Base-by-base conservation (phyloP, 2,888 invertebrate species). In the Cotesia congregata region DNA sequence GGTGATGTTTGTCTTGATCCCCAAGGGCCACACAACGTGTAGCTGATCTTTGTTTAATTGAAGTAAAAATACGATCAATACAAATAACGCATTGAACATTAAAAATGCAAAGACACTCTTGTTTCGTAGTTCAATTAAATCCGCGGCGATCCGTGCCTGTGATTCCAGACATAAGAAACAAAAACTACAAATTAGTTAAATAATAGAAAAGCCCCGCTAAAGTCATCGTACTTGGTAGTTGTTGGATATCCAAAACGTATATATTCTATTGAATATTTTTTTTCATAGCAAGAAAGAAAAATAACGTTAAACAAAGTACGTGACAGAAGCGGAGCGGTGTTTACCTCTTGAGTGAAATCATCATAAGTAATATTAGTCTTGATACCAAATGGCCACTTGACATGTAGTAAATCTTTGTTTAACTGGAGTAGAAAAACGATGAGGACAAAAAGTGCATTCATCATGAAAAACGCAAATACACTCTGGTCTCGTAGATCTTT, bases 71-170 rank as follows among this genome's bases (percentile, higher is more conserved):
- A 99, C 98, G 91, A 98, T 96, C 92, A 99, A 94, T 90, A 98
- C 97, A 94, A 98, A 99, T 90, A 99, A 94, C 91, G 98, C 97
- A 94, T 99, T 99, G 93, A 98, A 95, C 98, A 99, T 98, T 92
- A 98, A 96, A 94, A 98, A 98, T 90, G 96, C 97, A 91, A 98
- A 97, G 89, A 97, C 97, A 88, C 97, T 96, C 91, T 98, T 97
- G 94, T 98, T 98, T 89, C 98, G 93, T 89, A 98, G 94, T 90
- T 98, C 98, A 90, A 96, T 93, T 91, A 99, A 93, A 91, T 98
- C 97, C 87, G 92, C 92, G 88, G 96, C 96, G 88, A 97, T 95
- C 90, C 96, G 93, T 90, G 94, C 96, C 96, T 97, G 93, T 91
- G 2, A 65, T 65, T 30, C 12, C 65, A 65, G 65, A 65, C 38